These are phyloP conservation scores for Meles meles DNA, from an alignment of 2,113 vertebrate species.

Conservation along the genomic window DNA sequence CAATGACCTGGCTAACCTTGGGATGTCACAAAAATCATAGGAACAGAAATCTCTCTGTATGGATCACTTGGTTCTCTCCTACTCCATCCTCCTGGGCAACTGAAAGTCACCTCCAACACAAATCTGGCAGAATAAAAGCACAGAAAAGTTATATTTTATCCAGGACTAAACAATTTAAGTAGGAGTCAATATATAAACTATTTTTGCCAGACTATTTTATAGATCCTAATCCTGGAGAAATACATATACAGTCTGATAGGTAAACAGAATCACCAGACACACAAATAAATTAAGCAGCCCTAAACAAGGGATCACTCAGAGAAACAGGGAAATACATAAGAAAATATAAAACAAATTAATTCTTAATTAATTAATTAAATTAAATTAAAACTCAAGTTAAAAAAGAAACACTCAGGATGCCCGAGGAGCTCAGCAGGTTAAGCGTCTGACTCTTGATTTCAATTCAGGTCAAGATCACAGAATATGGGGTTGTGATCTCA, in stretches of 20 bases:
- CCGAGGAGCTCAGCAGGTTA: neutral
- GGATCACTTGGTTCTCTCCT: neutral
- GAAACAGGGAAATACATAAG: neutral
- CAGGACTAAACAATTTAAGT: neutral
- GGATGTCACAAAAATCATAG: neutral
- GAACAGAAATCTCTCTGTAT: neutral
- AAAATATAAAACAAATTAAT: neutral
- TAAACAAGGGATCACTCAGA: neutral
- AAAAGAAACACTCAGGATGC: neutral
- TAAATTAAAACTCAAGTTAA: neutral
- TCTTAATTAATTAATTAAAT: neutral
- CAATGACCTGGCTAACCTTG: neutral
- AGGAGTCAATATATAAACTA: neutral
- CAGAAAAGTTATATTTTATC: neutral
- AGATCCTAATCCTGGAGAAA: neutral
- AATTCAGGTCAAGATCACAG: neutral
- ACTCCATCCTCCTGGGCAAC: neutral
- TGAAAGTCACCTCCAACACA: neutral
- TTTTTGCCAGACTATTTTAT: neutral
- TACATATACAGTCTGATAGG: neutral
- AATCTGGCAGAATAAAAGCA: neutral
- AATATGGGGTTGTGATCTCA: neutral
- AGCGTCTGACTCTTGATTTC: neutral
- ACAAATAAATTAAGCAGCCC: neutral
- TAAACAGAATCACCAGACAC: neutral